Base-by-base conservation (phyloP, 2,113 vertebrate species). In the Piaya cayana region DNA sequence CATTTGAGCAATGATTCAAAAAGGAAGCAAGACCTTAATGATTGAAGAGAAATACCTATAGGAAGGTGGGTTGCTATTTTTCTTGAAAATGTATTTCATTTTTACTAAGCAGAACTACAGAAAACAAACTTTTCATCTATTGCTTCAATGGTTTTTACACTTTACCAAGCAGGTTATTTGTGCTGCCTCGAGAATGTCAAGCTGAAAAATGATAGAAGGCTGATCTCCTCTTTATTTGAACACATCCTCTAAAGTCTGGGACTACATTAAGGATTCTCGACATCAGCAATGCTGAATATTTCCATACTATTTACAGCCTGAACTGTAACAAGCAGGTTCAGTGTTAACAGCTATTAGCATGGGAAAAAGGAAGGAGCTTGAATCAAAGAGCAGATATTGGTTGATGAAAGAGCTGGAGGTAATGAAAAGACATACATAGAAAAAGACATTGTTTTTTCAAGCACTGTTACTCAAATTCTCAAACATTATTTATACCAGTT, bases 291-390 rank as follows among this genome's bases (percentile, higher is more conserved):
- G 5, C 37, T 27, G 62, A 84, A 30, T 80, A 80, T 53, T 77
- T 95, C 92, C 59, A 19, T 71, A 37, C 59, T 91, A 83, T 91
- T 96, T 93, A 71, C 52, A 91, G 83, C 52, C 30, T 87, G 68
- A 70, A 75, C 63, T 79, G 58, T 37, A 91, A 55, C 63, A 76
- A 84, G 71, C 72, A 62, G 55, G 77, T 78, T 88, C 77, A 77
- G 78, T 80, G 52, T 87, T 96, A 93, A 86, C 93, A 88, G 59
- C 69, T 92, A 86, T 90, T 92, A 96, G 77, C 80, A 93, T 58
- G 69, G 76, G 95, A 83, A 90, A 95, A 78, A 88, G 59, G 84
- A 53, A 56, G 59, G 68, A 86, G 29, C 32, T 63, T 53, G 69
- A 85, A 82, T 88, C 76, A 94, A 92, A 94, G 63, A 93, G 67